These are phyloP conservation scores for Cichladusa arquata DNA, from an alignment of 2,113 vertebrate species.

Conservation along the genomic window DNA sequence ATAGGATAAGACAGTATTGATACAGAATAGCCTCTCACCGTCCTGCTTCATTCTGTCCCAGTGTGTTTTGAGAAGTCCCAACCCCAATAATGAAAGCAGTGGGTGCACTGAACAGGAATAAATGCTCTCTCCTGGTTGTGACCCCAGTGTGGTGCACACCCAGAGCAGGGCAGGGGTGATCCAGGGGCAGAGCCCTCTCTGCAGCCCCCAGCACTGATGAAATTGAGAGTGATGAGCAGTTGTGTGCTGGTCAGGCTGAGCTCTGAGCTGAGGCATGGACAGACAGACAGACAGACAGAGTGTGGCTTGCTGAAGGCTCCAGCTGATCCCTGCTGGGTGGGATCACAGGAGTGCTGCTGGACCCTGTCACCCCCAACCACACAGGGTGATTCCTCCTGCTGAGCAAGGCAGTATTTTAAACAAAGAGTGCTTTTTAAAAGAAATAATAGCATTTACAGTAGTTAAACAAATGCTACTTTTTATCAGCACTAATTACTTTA, in stretches of 20 bases:
- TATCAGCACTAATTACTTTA: background rate
- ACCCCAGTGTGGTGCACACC: background rate
- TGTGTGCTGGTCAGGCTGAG: background rate
- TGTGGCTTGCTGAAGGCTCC: background rate
- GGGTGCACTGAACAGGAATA: background rate
- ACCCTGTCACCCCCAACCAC: background rate
- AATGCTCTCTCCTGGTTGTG: background rate
- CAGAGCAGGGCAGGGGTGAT: background rate
- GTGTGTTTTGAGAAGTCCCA: background rate
- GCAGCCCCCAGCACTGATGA: background rate
- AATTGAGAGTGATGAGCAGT: too few relatives aligned
- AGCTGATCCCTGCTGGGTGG: background rate
- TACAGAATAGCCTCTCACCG: background rate
- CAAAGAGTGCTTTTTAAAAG: background rate
- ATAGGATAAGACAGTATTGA: background rate
- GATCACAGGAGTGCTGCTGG: background rate
- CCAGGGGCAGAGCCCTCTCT: background rate
- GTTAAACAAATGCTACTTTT: conserved; percentile 30
- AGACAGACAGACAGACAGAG: background rate
- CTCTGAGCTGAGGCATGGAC: background rate
- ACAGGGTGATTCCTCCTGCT: background rate
- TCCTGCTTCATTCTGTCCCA: background rate
- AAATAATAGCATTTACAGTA: background rate
- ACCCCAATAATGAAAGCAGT: background rate
- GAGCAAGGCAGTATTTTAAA: conserved; percentile 22